These are phyloP conservation scores for Lasiurus cinereus DNA, from an alignment of 2,113 vertebrate species.

Conservation along the genomic window DNA sequence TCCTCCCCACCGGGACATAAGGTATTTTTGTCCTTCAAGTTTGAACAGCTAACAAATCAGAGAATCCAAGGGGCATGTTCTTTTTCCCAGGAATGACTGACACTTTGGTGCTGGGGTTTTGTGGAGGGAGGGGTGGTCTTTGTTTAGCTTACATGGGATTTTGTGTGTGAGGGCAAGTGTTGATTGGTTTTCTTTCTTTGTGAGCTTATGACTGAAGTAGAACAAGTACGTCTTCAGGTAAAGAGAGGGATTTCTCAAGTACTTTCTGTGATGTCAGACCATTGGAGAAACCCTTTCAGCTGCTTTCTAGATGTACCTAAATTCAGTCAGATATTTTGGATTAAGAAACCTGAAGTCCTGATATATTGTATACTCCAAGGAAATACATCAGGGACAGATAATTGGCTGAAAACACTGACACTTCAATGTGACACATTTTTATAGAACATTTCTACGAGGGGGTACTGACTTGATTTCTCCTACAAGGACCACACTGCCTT, in stretches of 20 bases:
- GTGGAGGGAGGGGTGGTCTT: slow-evolving; percentile 57
- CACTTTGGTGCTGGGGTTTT: slow-evolving; percentile 79
- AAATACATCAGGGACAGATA: slow-evolving; percentile 85
- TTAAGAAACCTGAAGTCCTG: slow-evolving; percentile 84
- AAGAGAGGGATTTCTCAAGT: slow-evolving; percentile 87
- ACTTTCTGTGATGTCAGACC: slow-evolving; percentile 81
- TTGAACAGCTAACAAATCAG: slow-evolving; percentile 76
- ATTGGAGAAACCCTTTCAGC: slow-evolving; percentile 84
- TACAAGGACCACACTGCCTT: slow-evolving; percentile 86
- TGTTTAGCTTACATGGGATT: slow-evolving; percentile 66
- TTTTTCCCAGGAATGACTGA: slow-evolving; percentile 82
- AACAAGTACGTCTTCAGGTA: slow-evolving; percentile 85
- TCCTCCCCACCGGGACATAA: slow-evolving; percentile 87
- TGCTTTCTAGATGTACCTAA: slow-evolving; percentile 86
- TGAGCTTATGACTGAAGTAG: slow-evolving; percentile 85
- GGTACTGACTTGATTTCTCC: slow-evolving; percentile 78
- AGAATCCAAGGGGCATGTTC: slow-evolving; percentile 78
- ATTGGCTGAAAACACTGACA: slow-evolving; percentile 83
- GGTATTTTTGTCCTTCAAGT: slow-evolving; percentile 83
- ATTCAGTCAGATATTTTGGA: slow-evolving; percentile 82
- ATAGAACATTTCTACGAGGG: slow-evolving; percentile 82
- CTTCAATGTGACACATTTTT: slow-evolving; percentile 84
- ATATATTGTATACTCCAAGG: slow-evolving; percentile 80
- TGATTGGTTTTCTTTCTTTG: slow-evolving; percentile 75
- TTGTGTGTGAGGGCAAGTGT: slow-evolving; percentile 57